Percentiles rank a stretch among this genome's conserved stretches.
phyloP scores from a whole-genome alignment of 2,888 invertebrate genomes.

The Pinctada fucata region DNA sequence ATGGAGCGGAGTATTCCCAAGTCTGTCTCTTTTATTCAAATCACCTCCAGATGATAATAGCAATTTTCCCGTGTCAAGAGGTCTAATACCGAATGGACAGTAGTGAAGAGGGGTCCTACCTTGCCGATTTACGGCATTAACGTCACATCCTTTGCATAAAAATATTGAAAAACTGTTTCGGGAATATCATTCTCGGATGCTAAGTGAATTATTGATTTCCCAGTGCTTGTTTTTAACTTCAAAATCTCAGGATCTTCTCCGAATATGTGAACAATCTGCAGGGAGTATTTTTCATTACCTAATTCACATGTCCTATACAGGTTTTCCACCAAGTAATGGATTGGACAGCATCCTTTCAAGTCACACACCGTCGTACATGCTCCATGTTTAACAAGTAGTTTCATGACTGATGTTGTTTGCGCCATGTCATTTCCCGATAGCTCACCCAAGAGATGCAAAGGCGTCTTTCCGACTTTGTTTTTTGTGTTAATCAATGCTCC shows the following conservation, averaged over 20 bases:
- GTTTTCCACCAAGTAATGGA: constrained; percentile 4
- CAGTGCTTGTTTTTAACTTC: constrained; percentile 5
- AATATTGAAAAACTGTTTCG: neutral
- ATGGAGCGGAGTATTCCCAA: constrained; percentile 22
- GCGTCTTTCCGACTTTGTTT: too few relatives aligned
- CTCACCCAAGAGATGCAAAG: too few relatives aligned
- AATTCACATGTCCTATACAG: neutral
- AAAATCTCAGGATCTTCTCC: too few relatives aligned
- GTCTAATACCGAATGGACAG: neutral
- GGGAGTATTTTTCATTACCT: neutral
- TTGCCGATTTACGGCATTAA: constrained; percentile 1
- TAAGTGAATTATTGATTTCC: constrained; percentile 17
- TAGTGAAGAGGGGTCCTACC: constrained; percentile 14
- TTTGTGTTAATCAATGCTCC: constrained; percentile 7
- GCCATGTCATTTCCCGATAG: too few relatives aligned
- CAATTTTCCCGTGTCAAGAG: neutral
- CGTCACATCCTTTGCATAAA: constrained; percentile 16
- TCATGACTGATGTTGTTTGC: too few relatives aligned
- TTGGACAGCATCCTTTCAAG: constrained; percentile 4
- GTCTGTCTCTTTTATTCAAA: constrained; percentile 7
- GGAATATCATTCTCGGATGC: constrained; percentile 1
- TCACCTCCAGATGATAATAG: constrained; percentile 9
- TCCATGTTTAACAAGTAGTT: neutral
- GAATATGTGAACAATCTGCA: neutral
- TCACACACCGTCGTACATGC: neutral